A percentile compares a stretch with the other conserved stretches of the same genome.
Evolutionary conservation across 2,797 vertebrate species (phyloP).

Genomic region (Chaunax sp.): DNA sequence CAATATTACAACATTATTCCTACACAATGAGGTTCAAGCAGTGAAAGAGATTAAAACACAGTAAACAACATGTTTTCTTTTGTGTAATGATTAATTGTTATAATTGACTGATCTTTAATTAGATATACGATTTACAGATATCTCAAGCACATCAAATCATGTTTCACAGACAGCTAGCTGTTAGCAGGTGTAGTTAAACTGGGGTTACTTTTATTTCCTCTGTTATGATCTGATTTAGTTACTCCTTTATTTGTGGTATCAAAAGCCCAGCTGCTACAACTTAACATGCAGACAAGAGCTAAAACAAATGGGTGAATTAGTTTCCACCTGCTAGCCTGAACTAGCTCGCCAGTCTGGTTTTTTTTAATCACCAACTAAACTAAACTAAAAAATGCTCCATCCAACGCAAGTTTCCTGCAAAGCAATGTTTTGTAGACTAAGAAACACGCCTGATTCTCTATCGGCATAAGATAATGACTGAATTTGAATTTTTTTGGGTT

Average conservation of each 20-base stretch:
- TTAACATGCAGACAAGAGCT: not conserved
- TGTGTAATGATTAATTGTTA: not conserved
- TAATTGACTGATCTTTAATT: not conserved
- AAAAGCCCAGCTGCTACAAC: not conserved
- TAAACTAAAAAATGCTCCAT: too few relatives aligned
- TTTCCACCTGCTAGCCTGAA: conserved; percentile 4
- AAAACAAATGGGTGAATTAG: not conserved
- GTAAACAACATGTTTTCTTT: not conserved
- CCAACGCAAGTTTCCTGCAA: too few relatives aligned
- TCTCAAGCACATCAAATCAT: too few relatives aligned
- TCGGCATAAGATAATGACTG: too few relatives aligned
- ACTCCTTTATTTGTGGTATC: not conserved
- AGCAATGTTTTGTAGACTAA: too few relatives aligned
- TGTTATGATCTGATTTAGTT: not conserved
- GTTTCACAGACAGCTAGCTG: too few relatives aligned
- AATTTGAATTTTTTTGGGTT: too few relatives aligned
- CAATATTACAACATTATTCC: too few relatives aligned
- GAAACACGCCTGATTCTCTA: too few relatives aligned
- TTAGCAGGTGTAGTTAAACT: not conserved
- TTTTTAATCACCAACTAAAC: too few relatives aligned
- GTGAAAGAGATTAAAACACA: not conserved
- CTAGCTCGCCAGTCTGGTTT: not conserved
- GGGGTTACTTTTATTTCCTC: not conserved
- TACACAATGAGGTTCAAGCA: not conserved
- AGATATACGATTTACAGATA: too few relatives aligned